Percentiles rank a stretch among this genome's conserved stretches.
Evolutionary conservation across 2,888 invertebrate species (phyloP).

Genomic region (Lithophane socia): DNA sequence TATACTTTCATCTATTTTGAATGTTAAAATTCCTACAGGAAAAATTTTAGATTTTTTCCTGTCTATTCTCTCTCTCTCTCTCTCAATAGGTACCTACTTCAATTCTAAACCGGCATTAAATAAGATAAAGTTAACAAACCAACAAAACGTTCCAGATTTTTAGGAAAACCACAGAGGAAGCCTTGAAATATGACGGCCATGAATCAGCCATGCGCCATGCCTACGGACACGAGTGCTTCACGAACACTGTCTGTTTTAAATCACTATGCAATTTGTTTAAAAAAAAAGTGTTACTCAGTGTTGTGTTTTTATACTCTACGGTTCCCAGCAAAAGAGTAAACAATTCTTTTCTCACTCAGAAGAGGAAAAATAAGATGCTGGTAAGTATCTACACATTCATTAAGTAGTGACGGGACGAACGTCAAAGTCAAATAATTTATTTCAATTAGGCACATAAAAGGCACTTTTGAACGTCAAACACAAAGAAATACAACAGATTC

Average conservation of each 20-base stretch:
- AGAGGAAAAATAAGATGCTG: background rate
- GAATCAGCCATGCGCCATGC: conserved; percentile 65
- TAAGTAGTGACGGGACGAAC: no score
- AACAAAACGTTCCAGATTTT: conserved; percentile 37
- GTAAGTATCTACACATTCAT: background rate
- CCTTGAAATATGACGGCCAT: conserved; percentile 63
- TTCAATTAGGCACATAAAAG: no score
- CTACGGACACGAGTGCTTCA: conserved; percentile 58
- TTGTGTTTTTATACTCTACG: background rate
- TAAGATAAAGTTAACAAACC: conserved; percentile 30
- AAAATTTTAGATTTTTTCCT: background rate
- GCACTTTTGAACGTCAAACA: no score
- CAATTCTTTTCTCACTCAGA: background rate
- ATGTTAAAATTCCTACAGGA: background rate
- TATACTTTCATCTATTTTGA: background rate
- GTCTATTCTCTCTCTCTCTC: background rate
- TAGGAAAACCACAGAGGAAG: conserved; percentile 55
- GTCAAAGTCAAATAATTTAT: no score
- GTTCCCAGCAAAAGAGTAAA: background rate
- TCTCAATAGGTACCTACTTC: background rate
- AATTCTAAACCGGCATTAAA: conserved; percentile 8
- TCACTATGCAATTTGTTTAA: conserved; percentile 72
- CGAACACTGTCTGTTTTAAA: conserved; percentile 67
- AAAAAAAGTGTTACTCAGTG: conserved; percentile 45
- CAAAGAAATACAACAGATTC: no score